Conservation (phyloP, 2,113 vertebrate genomes). For the Grammomys surdaster region DNA sequence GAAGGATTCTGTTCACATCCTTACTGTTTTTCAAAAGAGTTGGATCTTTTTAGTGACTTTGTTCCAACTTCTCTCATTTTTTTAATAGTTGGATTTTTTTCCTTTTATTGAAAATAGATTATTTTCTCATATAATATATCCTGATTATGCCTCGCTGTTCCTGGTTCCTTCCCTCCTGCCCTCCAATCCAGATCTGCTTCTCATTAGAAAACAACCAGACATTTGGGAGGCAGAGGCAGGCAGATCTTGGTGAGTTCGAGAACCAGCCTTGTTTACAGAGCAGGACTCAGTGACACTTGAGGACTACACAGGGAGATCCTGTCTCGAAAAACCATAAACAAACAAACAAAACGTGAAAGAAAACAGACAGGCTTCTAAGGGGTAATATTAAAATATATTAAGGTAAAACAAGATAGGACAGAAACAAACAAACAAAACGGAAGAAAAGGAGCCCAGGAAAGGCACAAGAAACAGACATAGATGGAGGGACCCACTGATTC, state of each 20-base stretch:
- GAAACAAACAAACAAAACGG: background rate
- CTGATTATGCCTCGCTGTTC: background rate
- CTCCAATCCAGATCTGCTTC: background rate
- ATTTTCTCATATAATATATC: background rate
- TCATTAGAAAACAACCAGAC: background rate
- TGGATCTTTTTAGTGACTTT: background rate
- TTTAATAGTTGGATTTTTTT: background rate
- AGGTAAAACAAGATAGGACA: too few relatives aligned
- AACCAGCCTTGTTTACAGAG: too few relatives aligned
- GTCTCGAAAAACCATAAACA: too few relatives aligned
- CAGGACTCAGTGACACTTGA: too few relatives aligned
- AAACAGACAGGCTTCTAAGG: background rate
- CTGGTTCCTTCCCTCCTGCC: background rate
- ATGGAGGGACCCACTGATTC: background rate
- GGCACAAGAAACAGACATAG: background rate
- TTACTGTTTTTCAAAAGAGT: slow-evolving; percentile 22
- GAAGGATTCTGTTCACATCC: slow-evolving; percentile 39
- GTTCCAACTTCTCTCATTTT: slow-evolving; percentile 8
- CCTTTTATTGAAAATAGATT: background rate
- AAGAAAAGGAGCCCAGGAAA: background rate
- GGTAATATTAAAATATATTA: background rate
- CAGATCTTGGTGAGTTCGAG: too few relatives aligned
- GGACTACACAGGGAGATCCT: too few relatives aligned
- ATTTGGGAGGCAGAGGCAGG: too few relatives aligned
- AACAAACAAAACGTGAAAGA: background rate